Evolutionary conservation across 2,113 vertebrate genomes (phyloP), one percentile per base, ranked within the genome.

Genomic region (Hydrolagus affinis): DNA sequence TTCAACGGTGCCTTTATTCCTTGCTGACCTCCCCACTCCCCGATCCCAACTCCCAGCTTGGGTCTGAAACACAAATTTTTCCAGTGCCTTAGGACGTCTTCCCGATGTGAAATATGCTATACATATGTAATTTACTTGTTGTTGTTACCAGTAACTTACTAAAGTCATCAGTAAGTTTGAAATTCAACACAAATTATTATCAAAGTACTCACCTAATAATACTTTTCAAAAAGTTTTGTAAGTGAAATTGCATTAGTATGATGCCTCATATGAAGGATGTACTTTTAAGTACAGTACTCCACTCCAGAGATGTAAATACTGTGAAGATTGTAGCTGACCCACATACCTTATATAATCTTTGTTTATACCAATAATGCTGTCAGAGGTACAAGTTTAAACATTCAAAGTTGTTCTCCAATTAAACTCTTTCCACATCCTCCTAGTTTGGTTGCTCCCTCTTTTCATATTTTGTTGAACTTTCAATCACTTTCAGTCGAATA

Each of bases 361-460:
- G 62, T 21, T 83, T 25, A 62, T 19, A 83, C 23, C 62, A 83
- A 83, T 32, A 83, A 83, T 68, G 66, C 66, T 83, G 32, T 32
- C 25, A 12, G 62, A 68, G 8, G 60, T 21, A 66, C 30, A 60
- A 30, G 32, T 66, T 83, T 83, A 30, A 83, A 32, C 62, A 66
- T 30, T 17, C 17, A 21, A 32, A 30, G 78, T 21, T 15, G 28
- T 83, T 83, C 62, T 68, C 25, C 78, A 32, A 66, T 59, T 32
- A 19, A 8, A 0, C 17, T 64, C 77, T 30, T n/a, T n/a, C 25
- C 25, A 9, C 76, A 64, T 2, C 3, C n/a, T 80, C 59, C 23
- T 25, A 14, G 44, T 28, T 64, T 56, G 19, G 32, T 75, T 32
- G 30, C 19, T 44, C 56, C 73, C 32, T 32, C 73, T 56, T 56